Base-by-base conservation (phyloP, 2,888 invertebrate genomes). In the Gymnoscelis rufifasciata region DNA sequence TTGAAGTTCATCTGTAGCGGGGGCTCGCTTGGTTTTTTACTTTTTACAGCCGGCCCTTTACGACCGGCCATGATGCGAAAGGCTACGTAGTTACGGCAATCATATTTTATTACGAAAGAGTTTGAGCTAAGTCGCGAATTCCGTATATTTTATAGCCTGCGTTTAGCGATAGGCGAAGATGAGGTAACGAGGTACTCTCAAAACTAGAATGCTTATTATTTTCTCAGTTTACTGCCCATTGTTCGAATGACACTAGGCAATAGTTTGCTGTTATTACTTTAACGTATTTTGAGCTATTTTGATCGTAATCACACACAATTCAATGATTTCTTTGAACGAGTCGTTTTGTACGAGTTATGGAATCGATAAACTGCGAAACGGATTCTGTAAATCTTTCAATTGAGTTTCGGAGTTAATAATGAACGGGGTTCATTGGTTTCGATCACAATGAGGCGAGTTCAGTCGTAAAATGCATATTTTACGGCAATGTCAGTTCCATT, bases 1-100 rank as follows among this genome's bases (percentile, higher is more conserved):
- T 77, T 71, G 74, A 79, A 80, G 73, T 78, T 76, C 61, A 64
- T 58, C 66, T 71, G 67, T 68, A 65, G 71, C 76, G 73, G 57
- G 37, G 44, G 44, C 27, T 42, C 28, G 57, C 45, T 30, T 43
- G 29, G 29, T 50, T 50, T 49, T 50, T 50, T 50, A 50, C 50
- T 50, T 50, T 45, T 50, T 50, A 45, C 45, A 43, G 37, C 42
- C 56, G 67, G 68, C 68, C 73, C 71, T 81, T 79, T 78, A 76
- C 71, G 74, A 74, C 55, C 71, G 60, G 71, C 71, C 69, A 72
- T 74, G 72, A 75, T 75, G 74, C 70, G 68, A 66, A 71, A 66
- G 70, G 67, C 62, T 62, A 57, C 51, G 70, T 68, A 64, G 69
- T 59, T 61, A 67, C 58, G 52, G 66, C 66, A 70, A 68, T 68